Evolutionary conservation across 2,888 invertebrate genomes (phyloP).

Genomic region (Iselma pallidipennis): DNA sequence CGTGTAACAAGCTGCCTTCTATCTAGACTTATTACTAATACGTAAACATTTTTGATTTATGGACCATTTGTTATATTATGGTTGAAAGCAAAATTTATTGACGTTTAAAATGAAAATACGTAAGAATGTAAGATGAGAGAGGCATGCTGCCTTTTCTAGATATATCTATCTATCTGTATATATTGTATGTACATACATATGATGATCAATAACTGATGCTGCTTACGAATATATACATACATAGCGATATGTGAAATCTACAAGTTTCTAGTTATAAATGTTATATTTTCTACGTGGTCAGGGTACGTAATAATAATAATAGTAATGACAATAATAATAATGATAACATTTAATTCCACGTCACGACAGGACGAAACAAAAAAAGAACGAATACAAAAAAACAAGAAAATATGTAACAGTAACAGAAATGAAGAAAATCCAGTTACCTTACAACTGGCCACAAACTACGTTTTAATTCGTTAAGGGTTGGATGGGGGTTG

Average conservation of each 20-base stretch:
- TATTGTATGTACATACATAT: neutral
- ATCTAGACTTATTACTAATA: neutral
- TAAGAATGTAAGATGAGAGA: neutral
- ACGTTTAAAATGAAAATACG: neutral
- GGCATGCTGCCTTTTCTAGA: neutral
- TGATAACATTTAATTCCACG: neutral
- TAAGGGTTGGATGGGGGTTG: neutral
- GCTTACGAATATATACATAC: neutral
- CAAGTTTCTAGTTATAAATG: neutral
- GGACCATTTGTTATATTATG: neutral
- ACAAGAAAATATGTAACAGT: neutral
- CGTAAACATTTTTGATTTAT: neutral
- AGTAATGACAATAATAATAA: too few relatives aligned
- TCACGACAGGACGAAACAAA: neutral
- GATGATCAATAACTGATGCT: neutral
- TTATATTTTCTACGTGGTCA: neutral
- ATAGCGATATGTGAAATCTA: neutral
- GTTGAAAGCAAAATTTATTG: constrained; percentile 1
- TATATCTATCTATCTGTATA: too few relatives aligned
- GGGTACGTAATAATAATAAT: neutral
- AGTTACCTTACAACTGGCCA: neutral
- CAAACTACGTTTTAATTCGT: neutral
- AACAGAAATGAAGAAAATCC: neutral
- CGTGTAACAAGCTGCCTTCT: neutral
- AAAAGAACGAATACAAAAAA: neutral